phyloP scores from a whole-genome alignment of 2,113 vertebrate species.

The Vulpes ferrilata region DNA sequence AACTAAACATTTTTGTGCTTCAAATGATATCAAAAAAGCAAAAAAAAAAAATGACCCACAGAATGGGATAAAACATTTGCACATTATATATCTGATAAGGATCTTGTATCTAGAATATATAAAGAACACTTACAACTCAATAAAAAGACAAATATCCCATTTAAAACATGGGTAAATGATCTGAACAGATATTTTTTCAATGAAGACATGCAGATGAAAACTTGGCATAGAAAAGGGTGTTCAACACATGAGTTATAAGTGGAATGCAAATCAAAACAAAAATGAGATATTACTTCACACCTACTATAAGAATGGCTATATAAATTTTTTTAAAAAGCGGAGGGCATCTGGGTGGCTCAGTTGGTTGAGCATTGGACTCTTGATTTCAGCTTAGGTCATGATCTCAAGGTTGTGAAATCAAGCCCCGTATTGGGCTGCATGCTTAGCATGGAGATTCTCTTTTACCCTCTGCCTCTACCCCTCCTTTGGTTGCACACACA shows the following conservation, averaged over 20 bases:
- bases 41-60: not conserved
- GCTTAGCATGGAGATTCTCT: not conserved
- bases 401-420: not conserved
- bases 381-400: not conserved
- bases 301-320: not conserved
- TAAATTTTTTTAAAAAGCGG: not conserved
- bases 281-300: not conserved
- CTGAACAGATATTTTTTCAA: not conserved
- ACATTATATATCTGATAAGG: not conserved
- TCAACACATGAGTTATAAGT: not conserved
- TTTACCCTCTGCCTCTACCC: not conserved
- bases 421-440: not conserved
- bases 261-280: not conserved
- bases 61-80: not conserved
- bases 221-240: not conserved
- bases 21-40: not conserved
- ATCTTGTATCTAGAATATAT: not conserved
- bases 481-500: not conserved
- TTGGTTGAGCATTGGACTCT: not conserved
- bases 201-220: not conserved
- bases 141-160: not conserved
- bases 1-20: not conserved
- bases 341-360: not conserved
- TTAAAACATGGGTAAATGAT: not conserved
- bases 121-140: not conserved